Conservation (phyloP, 2,888 invertebrate genomes). For the Choristoneura rosaceana region DNA sequence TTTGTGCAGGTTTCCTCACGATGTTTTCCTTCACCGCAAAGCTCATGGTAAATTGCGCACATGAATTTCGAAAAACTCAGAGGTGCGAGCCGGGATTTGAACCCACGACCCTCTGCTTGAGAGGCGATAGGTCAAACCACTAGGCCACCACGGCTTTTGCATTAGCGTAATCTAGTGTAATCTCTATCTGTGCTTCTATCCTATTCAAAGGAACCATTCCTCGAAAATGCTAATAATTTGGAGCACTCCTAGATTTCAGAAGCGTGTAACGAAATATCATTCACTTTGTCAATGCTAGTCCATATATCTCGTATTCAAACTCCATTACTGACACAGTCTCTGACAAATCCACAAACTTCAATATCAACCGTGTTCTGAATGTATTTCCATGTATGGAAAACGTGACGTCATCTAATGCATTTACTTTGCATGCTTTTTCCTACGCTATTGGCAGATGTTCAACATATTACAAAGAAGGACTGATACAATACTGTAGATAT, state of each 20-base stretch:
- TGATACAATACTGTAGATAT: too few relatives aligned
- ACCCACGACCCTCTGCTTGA: too few relatives aligned
- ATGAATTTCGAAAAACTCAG: too few relatives aligned
- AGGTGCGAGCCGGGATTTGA: too few relatives aligned
- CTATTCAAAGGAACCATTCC: too few relatives aligned
- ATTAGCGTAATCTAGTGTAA: too few relatives aligned
- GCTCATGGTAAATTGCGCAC: too few relatives aligned
- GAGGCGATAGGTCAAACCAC: too few relatives aligned
- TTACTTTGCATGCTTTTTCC: slow-evolving; percentile 35
- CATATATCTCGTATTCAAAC: slow-evolving; percentile 15
- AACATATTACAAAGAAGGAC: slow-evolving; percentile 31
- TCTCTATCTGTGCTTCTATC: too few relatives aligned
- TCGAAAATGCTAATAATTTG: background rate
- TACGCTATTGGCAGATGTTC: slow-evolving; percentile 40
- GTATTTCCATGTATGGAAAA: slow-evolving; percentile 17
- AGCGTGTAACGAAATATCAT: background rate
- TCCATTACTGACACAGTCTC: slow-evolving; percentile 10
- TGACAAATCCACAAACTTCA: slow-evolving; percentile 27
- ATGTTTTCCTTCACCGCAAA: too few relatives aligned
- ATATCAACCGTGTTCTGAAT: slow-evolving; percentile 25
- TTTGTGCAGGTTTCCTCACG: too few relatives aligned
- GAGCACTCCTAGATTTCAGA: background rate
- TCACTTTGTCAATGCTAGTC: background rate
- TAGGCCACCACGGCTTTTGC: too few relatives aligned
- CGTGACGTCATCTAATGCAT: slow-evolving; percentile 44